phyloP scores from a whole-genome alignment of 2,888 invertebrate genomes.

The Stenolophus ochropezus region DNA sequence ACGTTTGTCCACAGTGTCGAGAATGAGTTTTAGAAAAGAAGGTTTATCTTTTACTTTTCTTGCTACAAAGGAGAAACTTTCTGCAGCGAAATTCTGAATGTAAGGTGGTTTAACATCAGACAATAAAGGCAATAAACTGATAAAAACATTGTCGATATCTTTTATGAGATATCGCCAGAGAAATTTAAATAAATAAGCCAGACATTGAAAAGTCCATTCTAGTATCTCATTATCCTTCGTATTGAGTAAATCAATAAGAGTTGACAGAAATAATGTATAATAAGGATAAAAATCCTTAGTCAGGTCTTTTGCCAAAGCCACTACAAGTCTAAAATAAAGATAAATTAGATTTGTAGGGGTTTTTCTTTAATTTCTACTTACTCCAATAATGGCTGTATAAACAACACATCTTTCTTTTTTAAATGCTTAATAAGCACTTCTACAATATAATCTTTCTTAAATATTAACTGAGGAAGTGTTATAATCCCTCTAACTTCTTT shows the following conservation, averaged over 20 bases:
- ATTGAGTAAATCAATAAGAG: constrained; percentile 82
- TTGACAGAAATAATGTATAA: constrained; percentile 84
- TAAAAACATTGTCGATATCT: constrained; percentile 84
- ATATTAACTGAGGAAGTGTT: constrained; percentile 89
- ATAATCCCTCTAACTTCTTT: constrained; percentile 84
- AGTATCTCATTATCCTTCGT: constrained; percentile 89
- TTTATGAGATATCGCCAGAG: constrained; percentile 88
- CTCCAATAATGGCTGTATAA: constrained; percentile 89
- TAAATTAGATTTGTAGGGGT: no score
- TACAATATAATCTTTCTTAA: constrained; percentile 86
- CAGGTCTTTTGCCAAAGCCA: constrained; percentile 90
- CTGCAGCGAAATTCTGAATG: constrained; percentile 94
- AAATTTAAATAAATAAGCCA: constrained; percentile 94
- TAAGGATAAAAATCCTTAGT: constrained; percentile 92
- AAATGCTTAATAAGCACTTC: constrained; percentile 84
- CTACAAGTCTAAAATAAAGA: constrained; percentile 81
- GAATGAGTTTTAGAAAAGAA: constrained; percentile 81
- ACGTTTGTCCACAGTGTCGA: constrained; percentile 80
- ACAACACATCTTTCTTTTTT: constrained; percentile 81
- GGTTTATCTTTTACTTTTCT: constrained; percentile 89
- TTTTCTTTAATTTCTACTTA: constrained; percentile 74
- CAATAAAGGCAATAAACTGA: constrained; percentile 83
- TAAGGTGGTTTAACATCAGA: constrained; percentile 87
- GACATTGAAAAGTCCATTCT: constrained; percentile 89
- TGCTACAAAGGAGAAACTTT: constrained; percentile 96